Conservation (phyloP, 2,113 vertebrate species). For the Tragulus kanchil region DNA sequence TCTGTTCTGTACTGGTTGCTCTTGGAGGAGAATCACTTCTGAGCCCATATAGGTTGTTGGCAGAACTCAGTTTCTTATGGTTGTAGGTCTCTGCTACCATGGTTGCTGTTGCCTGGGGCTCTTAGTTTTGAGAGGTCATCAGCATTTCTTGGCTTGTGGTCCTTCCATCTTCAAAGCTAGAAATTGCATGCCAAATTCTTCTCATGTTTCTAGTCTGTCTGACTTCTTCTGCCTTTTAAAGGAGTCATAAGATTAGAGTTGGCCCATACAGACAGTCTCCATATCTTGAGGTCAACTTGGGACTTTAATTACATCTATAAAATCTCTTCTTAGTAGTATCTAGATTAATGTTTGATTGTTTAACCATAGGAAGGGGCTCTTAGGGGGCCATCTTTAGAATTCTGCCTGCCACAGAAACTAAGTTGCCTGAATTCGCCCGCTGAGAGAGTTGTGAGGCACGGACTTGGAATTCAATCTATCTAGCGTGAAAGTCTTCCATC, state of each 20-base stretch:
- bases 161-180: constrained; percentile 24
- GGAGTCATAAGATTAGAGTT: not conserved
- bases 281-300: constrained; percentile 5
- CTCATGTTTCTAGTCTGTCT: constrained; percentile 20
- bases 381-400: constrained; percentile 3
- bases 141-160: not conserved
- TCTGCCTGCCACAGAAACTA: not conserved
- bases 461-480: not conserved
- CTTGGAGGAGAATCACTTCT: not conserved
- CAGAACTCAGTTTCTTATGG: not conserved
- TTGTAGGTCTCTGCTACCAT: not conserved
- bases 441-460: not conserved
- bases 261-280: not conserved
- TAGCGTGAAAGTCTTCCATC: not conserved
- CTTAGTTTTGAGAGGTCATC: not conserved
- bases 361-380: not conserved
- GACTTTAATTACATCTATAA: not conserved
- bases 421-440: not conserved
- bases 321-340: not conserved
- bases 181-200: not conserved
- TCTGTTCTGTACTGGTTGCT: not conserved
- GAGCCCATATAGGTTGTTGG: not conserved
- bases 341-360: not conserved
- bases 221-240: constrained; percentile 42
- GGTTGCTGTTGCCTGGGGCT: not conserved